Conservation (phyloP, 2,797 vertebrate genomes). For the Leptodactylus fallax region DNA sequence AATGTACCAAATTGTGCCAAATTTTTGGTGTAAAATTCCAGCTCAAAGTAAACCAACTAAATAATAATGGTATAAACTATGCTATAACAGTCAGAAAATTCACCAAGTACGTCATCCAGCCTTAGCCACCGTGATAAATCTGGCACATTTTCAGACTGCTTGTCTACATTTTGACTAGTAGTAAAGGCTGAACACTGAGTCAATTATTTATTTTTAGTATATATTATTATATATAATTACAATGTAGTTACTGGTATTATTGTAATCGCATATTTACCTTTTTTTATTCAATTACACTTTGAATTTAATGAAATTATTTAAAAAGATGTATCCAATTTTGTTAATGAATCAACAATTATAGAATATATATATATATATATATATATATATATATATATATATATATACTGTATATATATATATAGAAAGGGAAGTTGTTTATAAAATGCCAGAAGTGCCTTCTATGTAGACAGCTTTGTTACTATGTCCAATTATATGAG, state of each 20-base stretch:
- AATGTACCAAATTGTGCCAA: no score
- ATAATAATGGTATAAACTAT: no score
- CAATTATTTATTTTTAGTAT: no score
- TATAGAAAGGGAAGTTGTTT: constrained; percentile 27
- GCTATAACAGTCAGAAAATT: no score
- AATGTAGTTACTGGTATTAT: neutral
- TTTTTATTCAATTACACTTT: neutral
- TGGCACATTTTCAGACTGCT: no score
- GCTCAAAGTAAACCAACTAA: no score
- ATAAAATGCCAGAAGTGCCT: constrained; percentile 26
- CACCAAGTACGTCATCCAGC: no score
- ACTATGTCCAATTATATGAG: constrained; percentile 31
- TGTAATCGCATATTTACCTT: neutral
- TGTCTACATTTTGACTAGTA: no score
- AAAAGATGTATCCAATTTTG: neutral
- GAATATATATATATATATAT: neutral
- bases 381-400: neutral
- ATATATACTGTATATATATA: neutral
- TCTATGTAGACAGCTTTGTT: constrained; percentile 24
- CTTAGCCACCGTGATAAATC: no score
- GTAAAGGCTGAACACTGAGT: no score
- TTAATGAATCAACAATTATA: neutral
- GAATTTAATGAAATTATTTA: neutral
- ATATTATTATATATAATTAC: no score
- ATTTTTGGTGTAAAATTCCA: no score